A percentile compares a stretch with the other conserved stretches of the same genome.
phyloP scores from a whole-genome alignment of 2,888 invertebrate species.

The Apamea sordens region DNA sequence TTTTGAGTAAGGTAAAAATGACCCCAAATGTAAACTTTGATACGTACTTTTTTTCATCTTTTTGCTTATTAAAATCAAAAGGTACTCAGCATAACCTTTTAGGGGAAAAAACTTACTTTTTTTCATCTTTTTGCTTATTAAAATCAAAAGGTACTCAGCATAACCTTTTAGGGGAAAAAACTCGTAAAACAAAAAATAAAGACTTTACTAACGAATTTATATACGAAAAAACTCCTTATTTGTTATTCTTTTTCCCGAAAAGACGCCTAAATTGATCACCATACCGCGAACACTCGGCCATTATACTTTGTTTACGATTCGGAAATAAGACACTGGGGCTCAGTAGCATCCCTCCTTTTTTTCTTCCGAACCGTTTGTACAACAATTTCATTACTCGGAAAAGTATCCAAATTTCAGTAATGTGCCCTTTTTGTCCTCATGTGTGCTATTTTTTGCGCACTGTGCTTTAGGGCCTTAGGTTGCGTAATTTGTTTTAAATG shows the following conservation, averaged over 20 bases:
- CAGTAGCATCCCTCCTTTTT: conserved; percentile 45
- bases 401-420: conserved; percentile 61
- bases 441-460: conserved; percentile 57
- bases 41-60: background rate
- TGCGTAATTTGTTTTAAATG: conserved; percentile 55
- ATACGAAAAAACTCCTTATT: conserved; percentile 44
- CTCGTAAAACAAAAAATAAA: conserved; percentile 38
- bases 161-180: conserved; percentile 25
- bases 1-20: background rate
- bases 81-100: conserved; percentile 9
- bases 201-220: conserved; percentile 40
- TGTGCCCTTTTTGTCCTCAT: conserved; percentile 57
- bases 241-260: conserved; percentile 41
- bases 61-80: conserved; percentile 26
- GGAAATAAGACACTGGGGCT: conserved; percentile 64
- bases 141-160: conserved; percentile 4
- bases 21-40: background rate
- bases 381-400: conserved; percentile 70
- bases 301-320: conserved; percentile 70
- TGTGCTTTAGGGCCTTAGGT: conserved; percentile 33
- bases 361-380: conserved; percentile 67
- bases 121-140: conserved; percentile 16
- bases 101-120: conserved; percentile 20
- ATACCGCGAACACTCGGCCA: conserved; percentile 56
- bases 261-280: conserved; percentile 54